Evolutionary conservation across 2,888 invertebrate species (phyloP).

Genomic region (Sipha maydis): DNA sequence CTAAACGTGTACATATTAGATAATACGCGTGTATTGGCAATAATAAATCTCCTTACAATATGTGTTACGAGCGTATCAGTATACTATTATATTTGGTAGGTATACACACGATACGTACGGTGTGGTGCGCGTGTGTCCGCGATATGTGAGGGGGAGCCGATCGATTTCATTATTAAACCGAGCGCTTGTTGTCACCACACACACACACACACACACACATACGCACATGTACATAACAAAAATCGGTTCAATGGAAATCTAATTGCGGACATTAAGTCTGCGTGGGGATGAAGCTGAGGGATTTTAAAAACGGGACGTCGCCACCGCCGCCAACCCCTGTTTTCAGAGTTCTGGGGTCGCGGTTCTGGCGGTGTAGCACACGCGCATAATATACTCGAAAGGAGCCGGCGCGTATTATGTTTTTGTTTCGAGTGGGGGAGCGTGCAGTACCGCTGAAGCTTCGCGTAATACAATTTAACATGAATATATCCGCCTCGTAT

Average conservation of each 20-base stretch:
- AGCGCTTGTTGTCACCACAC: constrained; percentile 58
- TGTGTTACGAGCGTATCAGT: background rate
- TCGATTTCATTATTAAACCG: constrained; percentile 58
- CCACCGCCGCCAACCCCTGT: constrained; percentile 19
- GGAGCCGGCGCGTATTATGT: background rate
- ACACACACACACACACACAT: background rate
- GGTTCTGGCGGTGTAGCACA: background rate
- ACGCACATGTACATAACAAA: background rate
- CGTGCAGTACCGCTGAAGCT: background rate
- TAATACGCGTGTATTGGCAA: background rate
- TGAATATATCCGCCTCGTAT: background rate
- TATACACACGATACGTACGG: background rate
- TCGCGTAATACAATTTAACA: background rate
- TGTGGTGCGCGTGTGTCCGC: background rate
- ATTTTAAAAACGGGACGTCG: constrained; percentile 25
- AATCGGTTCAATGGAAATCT: constrained; percentile 60
- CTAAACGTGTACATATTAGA: too few species aligned
- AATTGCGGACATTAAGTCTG: constrained; percentile 57
- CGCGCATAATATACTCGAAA: constrained; percentile 4
- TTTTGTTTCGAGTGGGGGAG: constrained; percentile 21
- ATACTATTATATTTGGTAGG: background rate
- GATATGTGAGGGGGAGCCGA: constrained; percentile 6
- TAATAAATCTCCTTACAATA: constrained; percentile 7
- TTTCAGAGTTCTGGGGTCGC: constrained; percentile 12
- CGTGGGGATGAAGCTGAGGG: constrained; percentile 39